These are phyloP conservation scores for Acronicta psi DNA, from an alignment of 2,888 invertebrate species.

Conservation along the genomic window DNA sequence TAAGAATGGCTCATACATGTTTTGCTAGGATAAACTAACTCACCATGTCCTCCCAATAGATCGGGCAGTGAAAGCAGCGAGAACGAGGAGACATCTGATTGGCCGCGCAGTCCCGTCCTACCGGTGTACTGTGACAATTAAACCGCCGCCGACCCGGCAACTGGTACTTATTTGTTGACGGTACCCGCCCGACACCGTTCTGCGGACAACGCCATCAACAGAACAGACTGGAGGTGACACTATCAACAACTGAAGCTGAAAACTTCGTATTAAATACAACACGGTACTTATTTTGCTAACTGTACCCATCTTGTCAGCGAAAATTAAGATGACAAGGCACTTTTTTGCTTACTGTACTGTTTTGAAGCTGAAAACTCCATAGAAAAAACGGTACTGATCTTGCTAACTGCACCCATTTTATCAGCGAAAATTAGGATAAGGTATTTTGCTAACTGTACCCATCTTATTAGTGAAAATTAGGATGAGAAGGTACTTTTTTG, in stretches of 20 bases:
- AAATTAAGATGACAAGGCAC: no score
- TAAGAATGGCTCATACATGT: no score
- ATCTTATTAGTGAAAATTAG: no score
- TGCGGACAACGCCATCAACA: not conserved
- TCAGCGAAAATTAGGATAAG: no score
- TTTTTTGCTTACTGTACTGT: no score
- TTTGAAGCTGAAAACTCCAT: not conserved
- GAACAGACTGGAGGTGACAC: no score
- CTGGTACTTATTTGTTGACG: conserved; percentile 30
- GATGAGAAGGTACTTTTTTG: no score
- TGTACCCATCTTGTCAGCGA: no score
- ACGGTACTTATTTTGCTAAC: not conserved
- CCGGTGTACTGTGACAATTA: conserved; percentile 88
- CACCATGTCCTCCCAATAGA: conserved; percentile 72
- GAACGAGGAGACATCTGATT: conserved; percentile 89
- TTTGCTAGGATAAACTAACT: conserved; percentile 32
- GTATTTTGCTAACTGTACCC: no score
- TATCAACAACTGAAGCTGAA: not conserved
- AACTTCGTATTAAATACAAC: not conserved
- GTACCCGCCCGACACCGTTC: not conserved
- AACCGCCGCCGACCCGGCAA: conserved; percentile 42
- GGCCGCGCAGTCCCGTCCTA: conserved; percentile 90
- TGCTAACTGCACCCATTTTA: no score
- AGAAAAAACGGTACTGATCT: not conserved
- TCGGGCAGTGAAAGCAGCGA: conserved; percentile 90